Base-by-base conservation (phyloP, 2,888 invertebrate species). In the Anaspis maculata region DNA sequence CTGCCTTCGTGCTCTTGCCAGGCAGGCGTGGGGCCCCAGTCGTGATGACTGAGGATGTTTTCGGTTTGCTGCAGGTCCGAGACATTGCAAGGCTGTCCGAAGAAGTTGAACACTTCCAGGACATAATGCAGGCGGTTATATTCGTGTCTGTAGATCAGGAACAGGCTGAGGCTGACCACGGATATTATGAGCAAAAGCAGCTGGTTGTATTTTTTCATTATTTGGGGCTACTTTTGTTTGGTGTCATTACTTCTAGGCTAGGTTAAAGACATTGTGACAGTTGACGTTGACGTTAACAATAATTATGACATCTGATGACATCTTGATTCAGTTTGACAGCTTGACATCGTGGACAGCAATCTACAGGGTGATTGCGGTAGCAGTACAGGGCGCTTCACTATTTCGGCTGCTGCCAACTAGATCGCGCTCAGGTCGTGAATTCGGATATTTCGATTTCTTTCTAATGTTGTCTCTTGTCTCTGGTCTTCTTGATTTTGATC, bases 121-220 rank as follows among this genome's bases (percentile, higher is more conserved):
- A 90, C 86, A 64, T 86, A 86, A 44, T 86, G 76, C 1, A 90
- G 67, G 25, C 82, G 77, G 58, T 85, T 83, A 55, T 90, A 90
- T 61, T 90, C 88, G 51, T 85, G 86, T 41, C 87, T 78, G 59
- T 90, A 90, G 54, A 89, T 76, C 13, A 90, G 67, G 42, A 90
- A 71, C 9, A 83, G 74, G 10, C 79, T 68, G 19, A 89, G 69
- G 61, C 88, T 88, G 19, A 83, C 59, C 43, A 77, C 64, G 32
- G 87, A 83, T 30, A 81, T 69, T 10, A 86, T 64, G 31, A 85
- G 67, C 30, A 90, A 70, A 30, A 79, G 66, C 27, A 87, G 71
- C 62, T 86, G 88, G 52, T 86, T 83, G 62, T 88, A 88, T 67
- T 88, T 89, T 61, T 79, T 77, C 89, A 89, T 88, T 46, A 50